Base-by-base conservation (phyloP, 2,113 vertebrate genomes). In the Poecile atricapillus region DNA sequence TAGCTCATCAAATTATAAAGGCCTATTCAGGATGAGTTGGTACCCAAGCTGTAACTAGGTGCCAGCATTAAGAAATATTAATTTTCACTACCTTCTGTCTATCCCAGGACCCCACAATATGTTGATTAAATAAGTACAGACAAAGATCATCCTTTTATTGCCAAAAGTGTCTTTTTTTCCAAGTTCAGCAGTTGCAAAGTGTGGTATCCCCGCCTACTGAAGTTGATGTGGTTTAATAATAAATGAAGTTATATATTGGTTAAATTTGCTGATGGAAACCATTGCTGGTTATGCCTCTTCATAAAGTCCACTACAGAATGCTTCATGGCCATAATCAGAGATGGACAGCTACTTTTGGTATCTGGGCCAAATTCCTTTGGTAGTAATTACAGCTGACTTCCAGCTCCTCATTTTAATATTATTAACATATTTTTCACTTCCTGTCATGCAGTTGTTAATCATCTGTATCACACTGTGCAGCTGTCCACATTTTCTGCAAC, bases 351-450 rank as follows among this genome's bases (percentile, higher is more conserved):
- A 67, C 58, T 87, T 83, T 44, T 83, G 85, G 85, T 94, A 92
- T 96, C 75, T 68, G 69, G 60, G 90, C 63, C 81, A 91, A 65
- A 94, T 92, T 89, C 93, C 56, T 92, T 71, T 73, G 68, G 60
- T 76, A 70, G 76, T 90, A 81, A 88, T 94, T 92, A 71, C n/a
- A 69, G 63, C n/a, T 60, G 74, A 69, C 73, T 93, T 86, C 63
- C 67, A 86, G 74, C 41, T 83, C 56, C 70, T 65, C 69, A 52
- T 55, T 94, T 90, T 75, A 91, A 81, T 96, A n/a, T 20, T 80
- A 64, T 55, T 27, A 59, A 41, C 21, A 15, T 78, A 56, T 64
- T 94, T 85, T 91, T 91, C 8, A 71, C 73, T 96, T 97, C 94
- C 93, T 95, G 95, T 92, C 41, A 49, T 84, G 55, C 21, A 83